These are phyloP conservation scores for Phymorhynchus buccinoides DNA, from an alignment of 1,140 invertebrate genomes.

Conservation along the genomic window DNA sequence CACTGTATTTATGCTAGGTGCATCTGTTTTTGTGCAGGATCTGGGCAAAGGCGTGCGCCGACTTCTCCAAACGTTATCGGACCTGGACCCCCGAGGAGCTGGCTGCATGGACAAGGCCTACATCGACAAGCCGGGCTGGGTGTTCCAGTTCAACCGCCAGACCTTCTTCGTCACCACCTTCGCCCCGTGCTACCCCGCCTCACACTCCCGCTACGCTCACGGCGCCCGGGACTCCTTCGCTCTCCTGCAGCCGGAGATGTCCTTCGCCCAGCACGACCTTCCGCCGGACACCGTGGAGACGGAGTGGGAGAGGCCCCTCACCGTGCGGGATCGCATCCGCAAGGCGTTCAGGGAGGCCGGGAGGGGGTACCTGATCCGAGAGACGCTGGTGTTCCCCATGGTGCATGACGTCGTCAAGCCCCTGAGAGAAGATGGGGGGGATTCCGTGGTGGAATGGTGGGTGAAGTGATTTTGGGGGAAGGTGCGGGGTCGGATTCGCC, in stretches of 20 bases:
- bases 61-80: conserved; percentile 57
- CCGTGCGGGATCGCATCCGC: conserved; percentile 66
- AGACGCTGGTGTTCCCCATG: conserved; percentile 60
- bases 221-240: conserved; percentile 62
- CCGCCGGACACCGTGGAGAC: conserved; percentile 64
- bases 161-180: conserved; percentile 72
- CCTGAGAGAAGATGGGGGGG: conserved; percentile 32
- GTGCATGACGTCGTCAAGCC: conserved; percentile 66
- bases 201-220: conserved; percentile 62
- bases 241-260: conserved; percentile 69
- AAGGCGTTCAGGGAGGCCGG: conserved; percentile 64
- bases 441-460: conserved; percentile 60
- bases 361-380: conserved; percentile 58
- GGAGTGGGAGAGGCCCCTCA: conserved; percentile 64
- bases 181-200: conserved; percentile 66
- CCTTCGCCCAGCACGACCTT: conserved; percentile 69
- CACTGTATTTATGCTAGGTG: neutral
- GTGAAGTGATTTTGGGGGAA: conserved; percentile 39
- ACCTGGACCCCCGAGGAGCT: conserved; percentile 56
- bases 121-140: conserved; percentile 61
- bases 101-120: conserved; percentile 62
- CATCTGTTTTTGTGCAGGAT: conserved; percentile 49
- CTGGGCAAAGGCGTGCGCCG: conserved; percentile 58
- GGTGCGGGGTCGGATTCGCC: conserved; percentile 65
- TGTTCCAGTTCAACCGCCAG: conserved; percentile 68